phyloP scores from a whole-genome alignment of 2,888 invertebrate species.

The Tromatobia lineatoria region DNA sequence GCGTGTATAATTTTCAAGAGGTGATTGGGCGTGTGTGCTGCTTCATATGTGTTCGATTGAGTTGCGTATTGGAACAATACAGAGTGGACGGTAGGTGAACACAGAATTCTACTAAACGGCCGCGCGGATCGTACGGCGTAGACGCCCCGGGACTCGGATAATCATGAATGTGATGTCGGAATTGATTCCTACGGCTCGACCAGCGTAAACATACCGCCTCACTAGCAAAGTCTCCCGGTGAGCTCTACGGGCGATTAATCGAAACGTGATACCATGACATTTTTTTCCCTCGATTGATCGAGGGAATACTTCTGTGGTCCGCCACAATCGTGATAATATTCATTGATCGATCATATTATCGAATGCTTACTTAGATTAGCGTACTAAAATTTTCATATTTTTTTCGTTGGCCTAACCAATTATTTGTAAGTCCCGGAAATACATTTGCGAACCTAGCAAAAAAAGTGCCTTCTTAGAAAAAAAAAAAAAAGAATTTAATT shows the following conservation, averaged over 20 bases:
- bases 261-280: not conserved
- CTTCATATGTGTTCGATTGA: conserved; percentile 11
- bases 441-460: too few relatives aligned
- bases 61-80: conserved; percentile 4
- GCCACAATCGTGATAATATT: not conserved
- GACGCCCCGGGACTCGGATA: conserved; percentile 16
- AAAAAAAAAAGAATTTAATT: too few relatives aligned
- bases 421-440: too few relatives aligned
- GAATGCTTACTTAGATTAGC: not conserved
- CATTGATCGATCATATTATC: not conserved
- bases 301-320: not conserved
- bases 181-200: conserved; percentile 5
- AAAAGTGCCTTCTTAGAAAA: too few relatives aligned
- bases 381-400: too few relatives aligned
- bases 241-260: conserved; percentile 4
- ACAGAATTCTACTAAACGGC: conserved; percentile 15
- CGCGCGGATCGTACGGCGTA: not conserved
- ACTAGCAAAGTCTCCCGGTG: not conserved
- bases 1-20: too few relatives aligned
- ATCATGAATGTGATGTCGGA: conserved; percentile 1
- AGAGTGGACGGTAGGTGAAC: not conserved
- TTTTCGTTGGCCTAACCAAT: too few relatives aligned
- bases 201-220: conserved; percentile 3
- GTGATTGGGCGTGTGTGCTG: conserved; percentile 5
- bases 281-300: not conserved